Evolutionary conservation across 1,140 invertebrate species (phyloP), one percentile per base, ranked within the genome.

Genomic region (Sinonovacula constricta): DNA sequence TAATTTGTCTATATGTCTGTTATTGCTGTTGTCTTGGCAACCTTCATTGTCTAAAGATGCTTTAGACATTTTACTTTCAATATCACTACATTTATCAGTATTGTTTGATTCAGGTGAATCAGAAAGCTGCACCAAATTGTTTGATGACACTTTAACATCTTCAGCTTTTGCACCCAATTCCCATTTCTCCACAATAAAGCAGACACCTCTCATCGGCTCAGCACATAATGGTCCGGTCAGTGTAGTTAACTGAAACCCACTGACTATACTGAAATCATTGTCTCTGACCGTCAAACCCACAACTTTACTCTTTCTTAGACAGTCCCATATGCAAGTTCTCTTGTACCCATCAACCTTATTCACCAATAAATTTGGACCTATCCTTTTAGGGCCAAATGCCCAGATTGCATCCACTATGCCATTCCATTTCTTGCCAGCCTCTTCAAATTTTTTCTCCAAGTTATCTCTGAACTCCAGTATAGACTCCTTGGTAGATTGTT

Each of bases 191-290:
- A 99, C 92, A 78, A 96, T 92, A 91, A 98, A 98, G 70, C 94
- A 96, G 0, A 99, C 96, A 1, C 97, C 97, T 92, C 95, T 95
- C 95, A 99, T 96, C 22, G 97, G 96, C 87, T 99, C 98, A 89
- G 99, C 97, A 92, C 98, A 99, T 24, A 99, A 88, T 3, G 97
- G 97, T 3, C 98, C 98, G 57, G 95, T 94, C 18, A 95, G 90
- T 1, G 96, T 95, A 0, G 97, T 97, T 86, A 99, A 89, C 93
- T 99, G 96, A 91, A 99, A 99, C 1, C 98, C 98, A 92, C 95
- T 97, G 1, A 99, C 93, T 88, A 99, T 94, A 74, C 85, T 87
- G 56, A 85, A 87, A 68, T 91, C 90, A 80, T 86, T 86, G 22
- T 86, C 81, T 65, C 86, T 76, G 2, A 88, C 54, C 83, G 36